A percentile compares a stretch with the other conserved stretches of the same genome.
Evolutionary conservation across 23 tunicate species (phyloP).

Genomic region (Halocynthia roretzi): DNA sequence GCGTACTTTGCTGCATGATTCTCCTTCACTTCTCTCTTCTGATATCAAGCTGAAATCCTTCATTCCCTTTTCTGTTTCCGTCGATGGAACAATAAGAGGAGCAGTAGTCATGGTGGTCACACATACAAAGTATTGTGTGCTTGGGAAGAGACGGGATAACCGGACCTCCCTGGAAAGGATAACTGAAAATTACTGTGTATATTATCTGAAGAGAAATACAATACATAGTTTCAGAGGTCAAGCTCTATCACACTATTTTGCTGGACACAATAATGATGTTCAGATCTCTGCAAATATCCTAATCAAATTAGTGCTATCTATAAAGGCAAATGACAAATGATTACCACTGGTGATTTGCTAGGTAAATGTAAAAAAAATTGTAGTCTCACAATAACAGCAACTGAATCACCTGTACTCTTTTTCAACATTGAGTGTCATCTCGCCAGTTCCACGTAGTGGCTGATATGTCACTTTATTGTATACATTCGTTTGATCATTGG

Average conservation of each 20-base stretch:
- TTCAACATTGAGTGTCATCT: not conserved
- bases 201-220: too few relatives aligned
- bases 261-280: too few relatives aligned
- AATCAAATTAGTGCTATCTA: too few relatives aligned
- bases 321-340: too few relatives aligned
- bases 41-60: not conserved
- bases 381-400: not conserved
- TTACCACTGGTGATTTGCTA: too few relatives aligned
- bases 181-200: too few relatives aligned
- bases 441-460: slow-evolving; percentile 31
- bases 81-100: not conserved
- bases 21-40: slow-evolving; percentile 2
- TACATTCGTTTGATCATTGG: slow-evolving; percentile 20
- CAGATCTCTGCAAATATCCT: too few relatives aligned
- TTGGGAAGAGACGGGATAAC: slow-evolving; percentile 29
- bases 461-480: slow-evolving; percentile 24
- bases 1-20: slow-evolving; percentile 20
- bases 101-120: not conserved
- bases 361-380: too few relatives aligned
- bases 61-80: not conserved
- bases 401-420: not conserved
- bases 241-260: too few relatives aligned
- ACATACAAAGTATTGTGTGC: slow-evolving; percentile 52
- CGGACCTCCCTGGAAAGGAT: slow-evolving; percentile 15
- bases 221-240: too few relatives aligned